Conservation (phyloP, 1,140 invertebrate genomes). For the Brachionus koreanus region DNA sequence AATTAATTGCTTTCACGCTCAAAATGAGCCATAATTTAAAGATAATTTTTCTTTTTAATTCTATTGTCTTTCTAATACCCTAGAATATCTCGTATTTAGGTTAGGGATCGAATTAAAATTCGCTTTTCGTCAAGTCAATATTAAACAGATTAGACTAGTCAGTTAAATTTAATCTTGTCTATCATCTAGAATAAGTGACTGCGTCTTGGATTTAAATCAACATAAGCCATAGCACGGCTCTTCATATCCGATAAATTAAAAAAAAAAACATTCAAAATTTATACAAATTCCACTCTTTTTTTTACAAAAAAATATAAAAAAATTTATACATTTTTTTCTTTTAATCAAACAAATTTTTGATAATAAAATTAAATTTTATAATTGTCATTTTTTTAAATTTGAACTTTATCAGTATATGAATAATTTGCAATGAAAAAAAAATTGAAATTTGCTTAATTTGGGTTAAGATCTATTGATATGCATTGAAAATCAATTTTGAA, state of each 20-base stretch:
- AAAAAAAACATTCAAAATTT: background rate
- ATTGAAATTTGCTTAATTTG: background rate
- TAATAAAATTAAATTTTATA: too few species aligned
- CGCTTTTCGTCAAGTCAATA: background rate
- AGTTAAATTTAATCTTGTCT: slow-evolving; percentile 3
- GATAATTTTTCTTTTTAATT: background rate
- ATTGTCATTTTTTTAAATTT: background rate
- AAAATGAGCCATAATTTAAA: slow-evolving; percentile 29
- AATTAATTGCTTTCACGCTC: slow-evolving; percentile 12
- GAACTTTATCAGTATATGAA: background rate
- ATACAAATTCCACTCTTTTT: too few species aligned
- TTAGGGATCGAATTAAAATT: background rate
- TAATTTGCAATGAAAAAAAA: background rate
- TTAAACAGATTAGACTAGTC: slow-evolving; percentile 2
- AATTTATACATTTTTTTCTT: too few species aligned
- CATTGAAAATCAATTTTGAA: background rate
- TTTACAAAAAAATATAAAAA: too few species aligned
- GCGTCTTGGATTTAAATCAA: background rate
- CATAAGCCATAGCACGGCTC: background rate
- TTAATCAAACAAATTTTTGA: too few species aligned
- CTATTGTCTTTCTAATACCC: background rate
- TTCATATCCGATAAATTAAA: background rate
- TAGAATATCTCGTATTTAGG: background rate
- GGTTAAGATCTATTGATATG: background rate
- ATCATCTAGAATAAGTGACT: background rate